Conservation (phyloP, 1,140 invertebrate species). For the Oreohelix idahoensis region DNA sequence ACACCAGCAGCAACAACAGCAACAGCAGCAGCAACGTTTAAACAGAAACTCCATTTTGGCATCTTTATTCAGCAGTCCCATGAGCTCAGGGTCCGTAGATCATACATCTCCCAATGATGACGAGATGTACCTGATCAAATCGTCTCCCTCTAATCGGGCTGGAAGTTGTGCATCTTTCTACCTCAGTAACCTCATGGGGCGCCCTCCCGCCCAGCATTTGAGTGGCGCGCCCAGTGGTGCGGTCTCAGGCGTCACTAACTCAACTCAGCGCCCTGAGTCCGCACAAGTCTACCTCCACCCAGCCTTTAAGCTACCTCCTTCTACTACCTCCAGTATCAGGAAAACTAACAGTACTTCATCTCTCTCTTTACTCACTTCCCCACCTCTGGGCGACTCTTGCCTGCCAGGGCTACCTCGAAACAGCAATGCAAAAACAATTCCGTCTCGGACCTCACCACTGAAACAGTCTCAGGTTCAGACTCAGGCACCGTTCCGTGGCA, state of each 20-base stretch:
- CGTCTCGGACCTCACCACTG: not conserved
- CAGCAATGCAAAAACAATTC: constrained; percentile 19
- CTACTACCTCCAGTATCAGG: constrained; percentile 22
- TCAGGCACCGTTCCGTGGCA: not conserved
- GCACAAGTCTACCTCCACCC: constrained; percentile 36
- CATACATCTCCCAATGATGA: not conserved
- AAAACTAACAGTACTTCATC: constrained; percentile 38
- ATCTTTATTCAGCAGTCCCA: constrained; percentile 10
- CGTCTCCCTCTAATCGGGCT: not conserved
- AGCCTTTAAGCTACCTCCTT: constrained; percentile 44
- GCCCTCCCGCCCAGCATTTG: not conserved
- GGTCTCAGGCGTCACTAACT: not conserved
- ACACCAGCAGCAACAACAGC: not conserved
- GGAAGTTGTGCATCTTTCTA: constrained; percentile 8
- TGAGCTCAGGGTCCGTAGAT: not conserved
- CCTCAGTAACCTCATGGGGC: constrained; percentile 25
- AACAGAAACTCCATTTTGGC: constrained; percentile 11
- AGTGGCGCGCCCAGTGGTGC: not conserved
- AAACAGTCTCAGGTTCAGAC: not conserved
- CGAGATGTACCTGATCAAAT: not conserved
- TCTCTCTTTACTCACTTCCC: constrained; percentile 7
- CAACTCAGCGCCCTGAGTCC: constrained; percentile 7
- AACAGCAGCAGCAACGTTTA: constrained; percentile 8
- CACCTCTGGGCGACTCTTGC: not conserved
- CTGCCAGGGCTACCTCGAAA: not conserved